Conservation (phyloP, 1,140 invertebrate genomes). For the Diorhabda elongata region DNA sequence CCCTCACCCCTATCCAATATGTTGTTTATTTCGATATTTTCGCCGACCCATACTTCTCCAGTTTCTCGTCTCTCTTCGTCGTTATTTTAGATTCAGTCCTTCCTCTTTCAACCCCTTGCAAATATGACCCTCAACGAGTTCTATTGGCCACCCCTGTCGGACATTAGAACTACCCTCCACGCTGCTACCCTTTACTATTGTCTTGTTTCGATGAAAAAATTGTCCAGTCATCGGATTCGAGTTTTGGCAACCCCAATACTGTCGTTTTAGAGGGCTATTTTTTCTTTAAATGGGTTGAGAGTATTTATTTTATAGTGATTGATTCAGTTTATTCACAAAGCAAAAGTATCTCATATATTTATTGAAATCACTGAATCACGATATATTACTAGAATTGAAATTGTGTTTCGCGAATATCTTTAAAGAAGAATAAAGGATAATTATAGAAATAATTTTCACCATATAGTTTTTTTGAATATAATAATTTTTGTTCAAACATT, state of each 20-base stretch:
- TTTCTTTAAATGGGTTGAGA: no score
- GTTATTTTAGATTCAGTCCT: slow-evolving; percentile 23
- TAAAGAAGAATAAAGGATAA: no score
- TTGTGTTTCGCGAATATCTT: no score
- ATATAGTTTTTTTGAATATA: no score
- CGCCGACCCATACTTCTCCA: slow-evolving; percentile 18
- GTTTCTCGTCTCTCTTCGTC: slow-evolving; percentile 13
- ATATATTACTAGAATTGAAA: no score
- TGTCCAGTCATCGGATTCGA: slow-evolving; percentile 14
- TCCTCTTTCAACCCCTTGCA: slow-evolving; percentile 25
- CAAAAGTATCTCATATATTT: no score
- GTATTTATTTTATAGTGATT: no score
- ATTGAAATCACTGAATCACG: no score
- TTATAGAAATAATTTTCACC: no score
- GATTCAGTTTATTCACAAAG: no score
- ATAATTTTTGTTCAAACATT: no score
- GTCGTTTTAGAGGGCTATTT: no score
- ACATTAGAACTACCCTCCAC: slow-evolving; percentile 26
- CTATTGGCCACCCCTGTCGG: slow-evolving; percentile 25
- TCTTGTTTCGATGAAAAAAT: slow-evolving; percentile 31
- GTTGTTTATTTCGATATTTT: slow-evolving; percentile 22
- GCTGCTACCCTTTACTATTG: slow-evolving; percentile 25
- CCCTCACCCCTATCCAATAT: slow-evolving; percentile 19
- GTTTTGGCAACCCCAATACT: neutral
- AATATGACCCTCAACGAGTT: slow-evolving; percentile 19